Evolutionary conservation across 2,888 invertebrate genomes (phyloP), one percentile per base, ranked within the genome.

Genomic region (Serrognathus titanus): DNA sequence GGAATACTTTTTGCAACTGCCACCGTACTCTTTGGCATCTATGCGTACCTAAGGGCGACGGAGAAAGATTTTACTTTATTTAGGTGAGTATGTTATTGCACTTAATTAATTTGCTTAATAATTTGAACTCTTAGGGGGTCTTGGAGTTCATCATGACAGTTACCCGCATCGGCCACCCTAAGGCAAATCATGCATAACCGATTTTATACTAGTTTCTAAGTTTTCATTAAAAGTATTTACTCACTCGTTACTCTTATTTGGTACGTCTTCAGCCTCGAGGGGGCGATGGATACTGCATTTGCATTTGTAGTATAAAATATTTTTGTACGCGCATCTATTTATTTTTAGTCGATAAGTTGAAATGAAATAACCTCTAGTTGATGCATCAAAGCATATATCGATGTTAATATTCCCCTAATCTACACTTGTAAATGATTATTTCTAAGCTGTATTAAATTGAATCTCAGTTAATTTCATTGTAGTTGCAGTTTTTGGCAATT

Each of bases 1-100:
- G 79, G 82, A 59, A 71, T 81, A 24, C 60, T 81, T 54, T 75
- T 83, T 31, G 83, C 83, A 4, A 79, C 83, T 10, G 84, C 84
- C 43, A 81, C 84, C 1, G 79, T 83, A 58, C 74, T 85, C 48
- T 69, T 85, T 58, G 85, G 84, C 64, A 79, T 83, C 60, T 83
- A 82, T 73, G 81, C 83, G 39, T 84, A 83, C 78, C 75, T 83
- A 37, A 82, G 80, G 63, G 82, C 82, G 51, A 69, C 70, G 8
- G 75, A 72, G 51, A 57, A 65, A 36, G 67, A 63, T 60, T 71
- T 61, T 66, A 69, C 55, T 62, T 72, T 63, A 63, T 69, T 61
- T 45, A 72, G 71, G 76, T 75, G 68, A 71, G 73, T 57, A 5
- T 11, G 31, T 43, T 31, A n/a, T n/a, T 16, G 6, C 1, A 31